Percentiles rank a stretch among this genome's conserved stretches.
These are phyloP conservation scores for Sarcoramphus papa DNA, from an alignment of 2,797 vertebrate genomes.

Conservation along the genomic window DNA sequence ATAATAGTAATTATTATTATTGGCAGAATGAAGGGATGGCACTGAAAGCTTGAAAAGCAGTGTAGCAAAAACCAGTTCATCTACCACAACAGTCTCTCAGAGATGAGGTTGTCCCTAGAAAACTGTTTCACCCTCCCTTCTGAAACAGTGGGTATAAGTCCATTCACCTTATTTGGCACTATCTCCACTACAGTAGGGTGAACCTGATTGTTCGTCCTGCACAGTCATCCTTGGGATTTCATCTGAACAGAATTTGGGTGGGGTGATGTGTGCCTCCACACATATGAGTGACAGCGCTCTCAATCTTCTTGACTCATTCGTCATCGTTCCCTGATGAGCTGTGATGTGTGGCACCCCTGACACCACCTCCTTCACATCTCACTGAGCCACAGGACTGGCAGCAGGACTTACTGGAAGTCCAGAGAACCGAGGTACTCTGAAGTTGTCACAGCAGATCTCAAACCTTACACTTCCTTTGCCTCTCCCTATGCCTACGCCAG, in stretches of 20 bases:
- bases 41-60: neutral
- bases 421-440: neutral
- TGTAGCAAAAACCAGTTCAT: neutral
- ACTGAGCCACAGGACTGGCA: neutral
- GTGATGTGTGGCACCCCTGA: neutral
- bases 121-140: neutral
- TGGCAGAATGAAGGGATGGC: neutral
- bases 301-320: neutral
- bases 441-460: neutral
- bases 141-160: neutral
- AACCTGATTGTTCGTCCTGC: neutral
- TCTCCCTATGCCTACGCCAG: neutral
- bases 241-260: neutral
- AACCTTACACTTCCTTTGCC: neutral
- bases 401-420: neutral
- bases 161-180: neutral
- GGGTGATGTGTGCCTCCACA: neutral
- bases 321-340: neutral
- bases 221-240: neutral
- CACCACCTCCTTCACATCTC: neutral
- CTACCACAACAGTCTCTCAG: neutral
- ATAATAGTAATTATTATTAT: neutral
- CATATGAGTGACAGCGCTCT: neutral
- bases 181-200: neutral
- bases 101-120: neutral